These are phyloP conservation scores for Alosa alosa DNA, from an alignment of 2,113 vertebrate species.

Conservation along the genomic window DNA sequence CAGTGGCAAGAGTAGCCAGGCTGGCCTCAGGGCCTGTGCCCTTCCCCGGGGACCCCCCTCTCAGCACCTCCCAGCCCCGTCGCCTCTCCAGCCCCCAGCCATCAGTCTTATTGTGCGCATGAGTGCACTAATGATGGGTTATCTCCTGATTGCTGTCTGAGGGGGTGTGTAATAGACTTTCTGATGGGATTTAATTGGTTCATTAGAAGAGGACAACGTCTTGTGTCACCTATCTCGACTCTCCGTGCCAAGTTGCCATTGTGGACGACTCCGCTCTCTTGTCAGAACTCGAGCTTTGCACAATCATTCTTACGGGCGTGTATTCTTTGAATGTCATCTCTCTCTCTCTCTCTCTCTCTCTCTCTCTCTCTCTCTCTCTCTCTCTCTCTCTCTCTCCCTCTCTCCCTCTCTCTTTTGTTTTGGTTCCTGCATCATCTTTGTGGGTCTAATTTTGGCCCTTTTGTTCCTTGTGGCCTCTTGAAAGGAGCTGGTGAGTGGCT, in stretches of 20 bases:
- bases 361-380: not conserved
- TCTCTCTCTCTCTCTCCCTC: not conserved
- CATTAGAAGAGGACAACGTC: slow-evolving; percentile 15
- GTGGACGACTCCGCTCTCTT: not conserved
- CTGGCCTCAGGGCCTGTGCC: not conserved
- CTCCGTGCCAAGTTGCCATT: not conserved
- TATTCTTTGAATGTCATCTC: not conserved
- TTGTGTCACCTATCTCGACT: not conserved
- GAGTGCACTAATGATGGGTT: slow-evolving; percentile 44
- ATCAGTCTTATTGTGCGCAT: not conserved
- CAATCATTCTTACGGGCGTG: not conserved
- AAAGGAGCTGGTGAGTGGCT: slow-evolving; percentile 28
- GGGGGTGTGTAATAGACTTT: slow-evolving; percentile 38
- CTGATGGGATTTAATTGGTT: slow-evolving; percentile 37
- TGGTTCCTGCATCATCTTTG: slow-evolving; percentile 15
- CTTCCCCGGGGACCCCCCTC: not conserved
- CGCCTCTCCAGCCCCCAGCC: not conserved
- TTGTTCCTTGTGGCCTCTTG: slow-evolving; percentile 32
- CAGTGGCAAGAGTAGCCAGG: not conserved
- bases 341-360: not conserved
- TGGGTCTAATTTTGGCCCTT: slow-evolving; percentile 48
- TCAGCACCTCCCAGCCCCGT: not conserved
- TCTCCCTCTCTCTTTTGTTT: not conserved
- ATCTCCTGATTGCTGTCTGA: slow-evolving; percentile 31
- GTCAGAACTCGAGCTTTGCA: not conserved